Evolutionary conservation across 1,140 invertebrate species (phyloP), one percentile per base, ranked within the genome.

Genomic region (Papilio machaon): DNA sequence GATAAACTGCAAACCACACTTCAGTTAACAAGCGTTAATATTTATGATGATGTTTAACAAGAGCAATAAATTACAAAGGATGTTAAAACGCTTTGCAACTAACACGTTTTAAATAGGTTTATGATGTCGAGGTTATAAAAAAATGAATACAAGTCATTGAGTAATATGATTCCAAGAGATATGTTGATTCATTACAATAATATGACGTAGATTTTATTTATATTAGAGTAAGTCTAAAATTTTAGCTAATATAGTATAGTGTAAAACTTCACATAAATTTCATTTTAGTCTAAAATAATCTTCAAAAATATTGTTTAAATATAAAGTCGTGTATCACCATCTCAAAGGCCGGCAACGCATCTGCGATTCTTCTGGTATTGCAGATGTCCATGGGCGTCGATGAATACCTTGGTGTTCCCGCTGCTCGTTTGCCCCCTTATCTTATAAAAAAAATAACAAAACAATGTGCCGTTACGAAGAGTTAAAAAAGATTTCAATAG

Each of bases 1-100:
- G 30, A 35, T 38, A 60, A 64, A 35, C 3, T 78, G 52, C 17
- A 46, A 78, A 78, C 52, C 49, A 35, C 76, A 78, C 54, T 78
- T 78, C n/a, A 60, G 76, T 35, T 60, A 78, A 78, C 76, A 38
- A 54, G 49, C 76, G 54, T 60, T 17, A 78, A 58, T 78, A 78
- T 78, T 60, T 78, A 78, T 47, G 76, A 38, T 78, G 49, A n/a
- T 58, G 19, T 78, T 78, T 46, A 11, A 75, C 73, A 74, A 35
- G 15, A 70, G 52, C 43, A 58, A 60, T 78, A 60, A 78, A 78
- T 78, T 78, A 77, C n/a, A 43, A 6, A 77, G 6, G 19, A 35
- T 58, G n/a, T 77, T 54, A 77, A 43, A 78, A 19, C 19, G 13
- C 49, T 47, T 76, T 30, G 64, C 64, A 46, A 47, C 19, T 75